Evolutionary conservation across 2,113 vertebrate genomes (phyloP), one percentile per base, ranked within the genome.

Genomic region (Mesoclemmys tuberculata): DNA sequence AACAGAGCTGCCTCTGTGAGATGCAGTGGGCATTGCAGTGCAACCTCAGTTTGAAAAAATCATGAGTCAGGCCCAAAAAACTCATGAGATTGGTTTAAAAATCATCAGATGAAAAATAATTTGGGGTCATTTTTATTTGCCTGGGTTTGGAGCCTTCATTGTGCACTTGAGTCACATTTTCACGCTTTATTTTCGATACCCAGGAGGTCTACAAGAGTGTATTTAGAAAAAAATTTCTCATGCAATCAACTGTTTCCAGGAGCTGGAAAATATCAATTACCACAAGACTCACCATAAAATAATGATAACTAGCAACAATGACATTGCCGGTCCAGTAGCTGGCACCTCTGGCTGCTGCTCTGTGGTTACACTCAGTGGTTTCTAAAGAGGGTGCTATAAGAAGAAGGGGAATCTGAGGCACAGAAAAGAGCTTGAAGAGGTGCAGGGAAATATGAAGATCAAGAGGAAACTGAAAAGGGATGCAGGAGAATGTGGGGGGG

Each of bases 341-440:
- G 77, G 85, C 56, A 64, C 6, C 26, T 79, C 80, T 55, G 7
- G 10, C 24, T 46, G 3, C 19, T 58, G 16, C 22, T 92, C 48
- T 31, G 10, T 3, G 85, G 48, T 7, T 12, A 51, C 0, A 0
- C 27, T 16, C 3, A 79, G 22, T 24, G 1, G 0, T 79, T 84
- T 85, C 27, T 41, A 54, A 41, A 85, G 54, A 52, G n/a, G 29
- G 71, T 6, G 27, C 5, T 3, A 22, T 16, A 8, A 82, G 14
- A 52, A 78, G 46, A 89, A 79, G n/a, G 10, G 2, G 16, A 85
- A 13, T 29, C 31, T 68, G 24, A 83, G 74, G 8, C 5, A 75
- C 8, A 31, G 49, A 58, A 68, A 4, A 81, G 16, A 64, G 16
- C 14, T 4, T 84, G 88, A 13, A 10, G 22, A 14, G 16, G 27